Evolutionary conservation across 2,113 vertebrate species (phyloP).

Genomic region (Percina caprodes): DNA sequence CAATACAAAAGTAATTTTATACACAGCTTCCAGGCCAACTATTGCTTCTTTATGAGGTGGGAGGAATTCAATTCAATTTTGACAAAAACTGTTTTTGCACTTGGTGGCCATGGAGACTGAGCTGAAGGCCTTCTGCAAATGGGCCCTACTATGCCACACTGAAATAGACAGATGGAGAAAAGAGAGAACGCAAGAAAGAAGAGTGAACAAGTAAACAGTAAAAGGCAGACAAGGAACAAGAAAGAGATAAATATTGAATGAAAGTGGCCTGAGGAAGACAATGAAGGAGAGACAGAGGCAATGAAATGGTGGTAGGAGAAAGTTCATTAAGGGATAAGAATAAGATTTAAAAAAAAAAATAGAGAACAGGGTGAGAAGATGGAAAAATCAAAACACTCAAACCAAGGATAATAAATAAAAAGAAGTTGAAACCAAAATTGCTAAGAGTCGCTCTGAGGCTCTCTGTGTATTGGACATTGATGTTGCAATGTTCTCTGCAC

Average conservation of each 20-base stretch:
- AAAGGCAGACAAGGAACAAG: constrained; percentile 6
- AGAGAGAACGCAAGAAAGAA: not conserved
- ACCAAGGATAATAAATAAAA: constrained; percentile 22
- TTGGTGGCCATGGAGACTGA: constrained; percentile 3
- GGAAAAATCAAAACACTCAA: constrained; percentile 16
- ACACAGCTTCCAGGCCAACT: not conserved
- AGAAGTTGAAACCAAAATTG: not conserved
- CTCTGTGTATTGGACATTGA: not conserved
- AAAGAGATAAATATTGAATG: constrained; percentile 40
- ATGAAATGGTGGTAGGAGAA: not conserved
- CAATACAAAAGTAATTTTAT: too few species aligned
- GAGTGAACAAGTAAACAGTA: not conserved
- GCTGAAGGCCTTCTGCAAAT: not conserved
- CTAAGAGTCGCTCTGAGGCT: not conserved
- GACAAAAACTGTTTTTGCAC: not conserved
- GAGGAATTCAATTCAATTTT: not conserved
- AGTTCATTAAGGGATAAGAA: not conserved
- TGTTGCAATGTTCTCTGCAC: not conserved
- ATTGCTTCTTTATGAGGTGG: not conserved
- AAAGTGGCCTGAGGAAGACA: constrained; percentile 8
- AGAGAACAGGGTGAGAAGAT: not conserved
- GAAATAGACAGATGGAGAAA: constrained; percentile 9
- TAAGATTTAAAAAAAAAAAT: too few species aligned
- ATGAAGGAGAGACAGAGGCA: not conserved
- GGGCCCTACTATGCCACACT: not conserved